Percentiles rank a stretch among this genome's conserved stretches.
Evolutionary conservation across 2,113 vertebrate genomes (phyloP).

Genomic region (Megaleporinus macrocephalus): DNA sequence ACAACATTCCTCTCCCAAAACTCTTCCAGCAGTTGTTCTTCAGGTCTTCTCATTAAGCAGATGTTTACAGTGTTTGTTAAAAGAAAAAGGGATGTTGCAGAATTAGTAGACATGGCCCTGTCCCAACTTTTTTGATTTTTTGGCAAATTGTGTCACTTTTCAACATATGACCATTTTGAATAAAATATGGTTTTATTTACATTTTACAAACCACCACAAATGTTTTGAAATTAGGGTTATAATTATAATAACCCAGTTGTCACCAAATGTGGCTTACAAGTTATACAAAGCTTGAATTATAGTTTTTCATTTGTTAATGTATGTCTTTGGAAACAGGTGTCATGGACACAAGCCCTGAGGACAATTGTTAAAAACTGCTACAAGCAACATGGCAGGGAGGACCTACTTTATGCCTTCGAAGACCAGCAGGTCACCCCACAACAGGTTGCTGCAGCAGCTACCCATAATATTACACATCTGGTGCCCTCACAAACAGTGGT

Average conservation of each 20-base stretch:
- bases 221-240: too few species aligned
- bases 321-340: conserved; percentile 80
- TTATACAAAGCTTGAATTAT: not conserved
- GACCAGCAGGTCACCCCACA: conserved; percentile 89
- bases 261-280: not conserved
- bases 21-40: too few species aligned
- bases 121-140: too few species aligned
- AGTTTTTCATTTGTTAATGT: not conserved
- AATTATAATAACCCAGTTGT: not conserved
- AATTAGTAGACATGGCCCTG: too few species aligned
- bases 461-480: conserved; percentile 93
- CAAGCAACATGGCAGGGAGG: conserved; percentile 96
- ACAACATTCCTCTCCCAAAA: too few species aligned
- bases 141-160: too few species aligned
- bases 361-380: conserved; percentile 99
- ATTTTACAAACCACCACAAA: too few species aligned
- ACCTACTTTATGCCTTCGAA: conserved; percentile 96
- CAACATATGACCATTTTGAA: too few species aligned
- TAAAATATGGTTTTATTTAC: too few species aligned
- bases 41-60: too few species aligned
- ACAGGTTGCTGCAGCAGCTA: conserved; percentile 78
- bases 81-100: too few species aligned
- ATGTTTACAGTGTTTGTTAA: too few species aligned
- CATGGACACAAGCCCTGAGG: conserved; percentile 95
- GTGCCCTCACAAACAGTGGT: conserved; percentile 97